phyloP scores from a whole-genome alignment of 23 tunicate species.

The Ascidia mentula region DNA sequence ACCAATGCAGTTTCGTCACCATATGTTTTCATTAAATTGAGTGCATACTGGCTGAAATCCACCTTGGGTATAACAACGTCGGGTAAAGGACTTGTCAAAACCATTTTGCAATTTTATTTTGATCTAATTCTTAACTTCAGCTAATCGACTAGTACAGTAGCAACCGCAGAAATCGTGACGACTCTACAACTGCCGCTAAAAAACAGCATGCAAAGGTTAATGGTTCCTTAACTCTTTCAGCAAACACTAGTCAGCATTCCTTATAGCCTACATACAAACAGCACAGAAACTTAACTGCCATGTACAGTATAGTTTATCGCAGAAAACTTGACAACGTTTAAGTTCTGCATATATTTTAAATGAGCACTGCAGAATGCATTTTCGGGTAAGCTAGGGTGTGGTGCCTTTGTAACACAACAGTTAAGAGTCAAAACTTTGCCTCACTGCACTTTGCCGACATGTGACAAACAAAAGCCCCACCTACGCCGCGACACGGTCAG shows the following conservation, averaged over 20 bases:
- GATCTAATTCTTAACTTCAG: not conserved
- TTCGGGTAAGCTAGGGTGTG: too few relatives aligned
- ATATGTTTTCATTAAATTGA: slow-evolving; percentile 18
- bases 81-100: slow-evolving; percentile 27
- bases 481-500: too few relatives aligned
- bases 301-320: too few relatives aligned
- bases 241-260: not conserved
- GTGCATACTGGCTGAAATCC: not conserved
- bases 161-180: not conserved
- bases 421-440: too few relatives aligned
- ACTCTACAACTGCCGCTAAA: not conserved
- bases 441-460: too few relatives aligned
- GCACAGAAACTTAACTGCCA: too few relatives aligned
- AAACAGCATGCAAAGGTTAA: not conserved
- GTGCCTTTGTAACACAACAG: too few relatives aligned
- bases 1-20: slow-evolving; percentile 42
- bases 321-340: too few relatives aligned
- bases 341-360: too few relatives aligned
- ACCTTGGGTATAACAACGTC: slow-evolving; percentile 36
- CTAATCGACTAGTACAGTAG: not conserved
- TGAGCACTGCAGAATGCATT: too few relatives aligned
- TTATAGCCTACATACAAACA: too few relatives aligned
- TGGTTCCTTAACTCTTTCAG: not conserved
- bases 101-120: not conserved
- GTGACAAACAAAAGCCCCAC: too few relatives aligned